phyloP scores from a whole-genome alignment of 2,888 invertebrate genomes.

The Ornithoptera alexandrae region DNA sequence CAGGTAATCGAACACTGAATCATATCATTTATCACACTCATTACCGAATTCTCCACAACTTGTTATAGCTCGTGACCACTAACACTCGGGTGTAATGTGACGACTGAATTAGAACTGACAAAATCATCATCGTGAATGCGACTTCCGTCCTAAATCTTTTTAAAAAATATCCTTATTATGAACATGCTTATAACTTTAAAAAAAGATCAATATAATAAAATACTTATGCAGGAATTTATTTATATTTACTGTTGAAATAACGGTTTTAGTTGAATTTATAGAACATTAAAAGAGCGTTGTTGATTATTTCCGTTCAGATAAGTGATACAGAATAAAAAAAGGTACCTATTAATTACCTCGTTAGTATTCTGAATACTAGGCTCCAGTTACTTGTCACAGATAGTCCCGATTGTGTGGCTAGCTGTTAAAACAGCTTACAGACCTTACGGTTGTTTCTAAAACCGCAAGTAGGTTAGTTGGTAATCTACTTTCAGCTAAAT shows the following conservation, averaged over 20 bases:
- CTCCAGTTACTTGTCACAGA: constrained; percentile 10
- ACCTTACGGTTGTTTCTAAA: constrained; percentile 19
- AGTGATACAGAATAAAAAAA: background rate
- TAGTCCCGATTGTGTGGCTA: constrained; percentile 8
- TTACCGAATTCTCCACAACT: constrained; percentile 52
- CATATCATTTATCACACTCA: constrained; percentile 66
- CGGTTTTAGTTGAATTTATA: too few species aligned
- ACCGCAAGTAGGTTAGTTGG: constrained; percentile 19
- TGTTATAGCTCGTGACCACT: constrained; percentile 47
- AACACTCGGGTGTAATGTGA: constrained; percentile 38
- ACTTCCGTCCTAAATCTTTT: constrained; percentile 5
- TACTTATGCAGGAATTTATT: too few species aligned
- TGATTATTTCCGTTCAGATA: background rate
- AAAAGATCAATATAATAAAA: background rate
- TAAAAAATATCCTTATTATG: background rate
- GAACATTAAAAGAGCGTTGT: background rate
- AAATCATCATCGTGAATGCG: background rate
- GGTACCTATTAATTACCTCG: too few species aligned
- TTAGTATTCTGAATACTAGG: background rate
- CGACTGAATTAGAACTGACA: constrained; percentile 20
- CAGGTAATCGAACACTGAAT: constrained; percentile 52
- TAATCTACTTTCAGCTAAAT: constrained; percentile 13
- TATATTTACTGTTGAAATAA: too few species aligned
- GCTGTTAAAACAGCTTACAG: constrained; percentile 9
- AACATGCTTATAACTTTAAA: background rate